These are phyloP conservation scores for Diplogasteroides magnus DNA, from an alignment of 1,140 invertebrate genomes.

Conservation along the genomic window DNA sequence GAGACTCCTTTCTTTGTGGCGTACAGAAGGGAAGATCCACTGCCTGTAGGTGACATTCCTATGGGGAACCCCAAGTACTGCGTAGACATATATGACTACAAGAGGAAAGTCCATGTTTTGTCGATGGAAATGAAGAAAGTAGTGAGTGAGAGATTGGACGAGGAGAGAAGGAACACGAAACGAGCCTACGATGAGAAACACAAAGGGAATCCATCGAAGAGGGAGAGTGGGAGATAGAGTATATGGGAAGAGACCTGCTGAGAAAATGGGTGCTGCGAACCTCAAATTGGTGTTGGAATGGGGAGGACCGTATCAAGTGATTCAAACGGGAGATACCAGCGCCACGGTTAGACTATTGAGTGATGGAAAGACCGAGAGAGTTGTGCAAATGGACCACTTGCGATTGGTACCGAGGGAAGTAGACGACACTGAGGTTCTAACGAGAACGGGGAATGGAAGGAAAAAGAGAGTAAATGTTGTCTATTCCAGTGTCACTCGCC, in stretches of 20 bases:
- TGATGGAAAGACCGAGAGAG: too few relatives aligned
- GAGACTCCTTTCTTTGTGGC: not conserved
- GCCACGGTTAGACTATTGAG: too few relatives aligned
- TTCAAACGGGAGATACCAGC: too few relatives aligned
- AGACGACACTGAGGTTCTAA: too few relatives aligned
- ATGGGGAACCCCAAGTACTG: not conserved
- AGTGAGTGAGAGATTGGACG: not conserved
- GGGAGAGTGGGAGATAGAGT: not conserved
- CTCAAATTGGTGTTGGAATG: too few relatives aligned
- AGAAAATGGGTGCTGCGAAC: not conserved
- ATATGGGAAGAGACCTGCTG: not conserved
- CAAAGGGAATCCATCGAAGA: not conserved
- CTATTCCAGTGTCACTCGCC: too few relatives aligned
- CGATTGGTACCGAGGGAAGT: too few relatives aligned
- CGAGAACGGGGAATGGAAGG: too few relatives aligned
- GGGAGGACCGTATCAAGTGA: not conserved
- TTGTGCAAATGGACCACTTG: too few relatives aligned
- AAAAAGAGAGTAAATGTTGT: too few relatives aligned
- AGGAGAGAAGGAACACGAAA: not conserved
- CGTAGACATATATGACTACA: not conserved
- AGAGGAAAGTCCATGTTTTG: not conserved
- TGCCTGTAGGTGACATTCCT: not conserved
- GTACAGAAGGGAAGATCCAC: not conserved
- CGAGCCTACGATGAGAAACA: not conserved
- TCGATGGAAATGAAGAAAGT: not conserved